phyloP scores from a whole-genome alignment of 2,113 vertebrate species.

The Rhabdomys dilectus region DNA sequence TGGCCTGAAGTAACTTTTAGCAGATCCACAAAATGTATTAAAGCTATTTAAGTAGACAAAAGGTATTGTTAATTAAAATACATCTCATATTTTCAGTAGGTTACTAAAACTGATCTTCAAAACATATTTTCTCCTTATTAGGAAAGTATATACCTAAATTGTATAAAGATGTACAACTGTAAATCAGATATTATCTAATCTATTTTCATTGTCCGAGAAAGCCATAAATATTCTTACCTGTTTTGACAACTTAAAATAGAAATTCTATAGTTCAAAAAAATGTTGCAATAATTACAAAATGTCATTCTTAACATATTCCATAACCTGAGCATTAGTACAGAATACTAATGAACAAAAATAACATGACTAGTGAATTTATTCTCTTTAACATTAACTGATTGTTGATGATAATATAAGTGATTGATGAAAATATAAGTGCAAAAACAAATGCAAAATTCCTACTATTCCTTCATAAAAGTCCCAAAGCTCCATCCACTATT shows the following conservation, averaged over 20 bases:
- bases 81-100: neutral
- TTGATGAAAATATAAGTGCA: neutral
- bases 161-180: neutral
- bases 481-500: too few relatives aligned
- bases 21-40: neutral
- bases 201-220: neutral
- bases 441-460: neutral
- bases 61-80: neutral
- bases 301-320: neutral
- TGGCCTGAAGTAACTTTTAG: neutral
- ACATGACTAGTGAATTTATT: neutral
- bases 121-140: neutral
- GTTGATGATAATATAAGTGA: too few relatives aligned
- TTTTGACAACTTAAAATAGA: neutral
- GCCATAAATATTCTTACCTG: neutral
- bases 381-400: neutral
- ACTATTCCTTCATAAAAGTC: too few relatives aligned
- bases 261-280: neutral
- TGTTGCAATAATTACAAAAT: neutral
- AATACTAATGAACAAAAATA: neutral
- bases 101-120: neutral
- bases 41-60: neutral
- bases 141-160: neutral
- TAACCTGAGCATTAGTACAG: neutral
- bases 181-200: neutral